Base-by-base conservation (phyloP, 2,113 vertebrate species). In the Embiotoca jacksoni region DNA sequence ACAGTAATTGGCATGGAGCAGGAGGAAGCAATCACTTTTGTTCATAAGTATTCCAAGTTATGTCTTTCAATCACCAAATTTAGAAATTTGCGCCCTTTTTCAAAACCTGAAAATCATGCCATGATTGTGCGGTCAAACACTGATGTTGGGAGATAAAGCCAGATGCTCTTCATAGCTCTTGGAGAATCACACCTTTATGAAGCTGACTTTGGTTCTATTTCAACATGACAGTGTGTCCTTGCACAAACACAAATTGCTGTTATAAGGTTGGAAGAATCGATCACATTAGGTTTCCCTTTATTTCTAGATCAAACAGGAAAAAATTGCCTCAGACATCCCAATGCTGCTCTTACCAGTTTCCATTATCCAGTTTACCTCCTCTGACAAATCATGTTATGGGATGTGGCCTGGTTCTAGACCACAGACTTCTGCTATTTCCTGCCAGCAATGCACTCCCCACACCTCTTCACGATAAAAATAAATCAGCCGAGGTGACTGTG, bases 341-440 rank as follows among this genome's bases (percentile, higher is more conserved):
- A 5, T 31, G 9, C 30, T 54, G 52, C 23, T 6, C 41, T 13
- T 9, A 44, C 9, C 41, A 44, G 36, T n/a, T 68, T 35, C 30
- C 33, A 15, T 33, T 41, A 31, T 64, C 10, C 23, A 15, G 50
- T 75, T 32, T n/a, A 76, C 54, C 49, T 61, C 37, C 37, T 65
- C 54, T 68, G 74, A 73, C 41, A 44, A 44, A 44, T 13, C 10
- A 6, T 30, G 35, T 47, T 37, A 54, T 37, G 60, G 15, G 23
- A 47, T 35, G 47, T 14, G 39, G 62, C 67, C 61, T 69, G 58
- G 52, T 85, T 76, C 75, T 69, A 62, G 72, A 64, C 72, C 49
- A 41, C 37, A 68, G 75, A 82, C 77, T 78, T 61, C 74, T 78
- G 81, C 87, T 83, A 2, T 23, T 53, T 39, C 53, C 65, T 78